phyloP scores from a whole-genome alignment of 2,888 invertebrate species.

The Acanthosepion pharaonis region DNA sequence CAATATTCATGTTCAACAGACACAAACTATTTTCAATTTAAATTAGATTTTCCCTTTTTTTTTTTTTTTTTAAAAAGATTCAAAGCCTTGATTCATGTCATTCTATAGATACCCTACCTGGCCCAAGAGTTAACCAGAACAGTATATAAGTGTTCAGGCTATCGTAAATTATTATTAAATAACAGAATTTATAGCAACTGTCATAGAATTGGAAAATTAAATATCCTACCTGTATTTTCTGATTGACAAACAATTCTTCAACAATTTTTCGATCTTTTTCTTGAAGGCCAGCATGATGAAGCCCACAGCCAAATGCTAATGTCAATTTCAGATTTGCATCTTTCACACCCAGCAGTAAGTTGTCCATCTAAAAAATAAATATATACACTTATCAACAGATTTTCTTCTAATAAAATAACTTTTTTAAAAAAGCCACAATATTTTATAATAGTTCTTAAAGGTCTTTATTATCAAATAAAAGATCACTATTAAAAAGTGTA shows the following conservation, averaged over 20 bases:
- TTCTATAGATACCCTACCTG: no score
- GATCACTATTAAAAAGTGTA: neutral
- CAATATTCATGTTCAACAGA: no score
- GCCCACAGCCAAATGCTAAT: conserved; percentile 96
- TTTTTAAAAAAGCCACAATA: neutral
- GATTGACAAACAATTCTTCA: conserved; percentile 94
- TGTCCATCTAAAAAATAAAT: conserved; percentile 81
- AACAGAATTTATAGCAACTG: no score
- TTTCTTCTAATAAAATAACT: neutral
- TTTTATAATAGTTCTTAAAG: neutral
- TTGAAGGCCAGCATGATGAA: conserved; percentile 98
- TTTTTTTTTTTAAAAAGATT: no score
- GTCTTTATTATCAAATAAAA: neutral
- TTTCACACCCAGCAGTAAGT: conserved; percentile 77
- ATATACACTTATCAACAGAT: neutral
- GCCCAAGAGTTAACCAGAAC: no score
- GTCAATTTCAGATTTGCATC: conserved; percentile 94
- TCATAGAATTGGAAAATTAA: no score
- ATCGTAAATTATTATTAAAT: no score
- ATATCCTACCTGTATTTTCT: conserved; percentile 88
- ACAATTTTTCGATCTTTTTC: conserved; percentile 92
- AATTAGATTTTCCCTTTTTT: no score
- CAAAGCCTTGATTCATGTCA: no score
- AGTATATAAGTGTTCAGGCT: no score
- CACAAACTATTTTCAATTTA: no score